Percentiles rank a stretch among this genome's conserved stretches.
Conservation (phyloP, 2,113 vertebrate genomes). For the Aegypius monachus region DNA sequence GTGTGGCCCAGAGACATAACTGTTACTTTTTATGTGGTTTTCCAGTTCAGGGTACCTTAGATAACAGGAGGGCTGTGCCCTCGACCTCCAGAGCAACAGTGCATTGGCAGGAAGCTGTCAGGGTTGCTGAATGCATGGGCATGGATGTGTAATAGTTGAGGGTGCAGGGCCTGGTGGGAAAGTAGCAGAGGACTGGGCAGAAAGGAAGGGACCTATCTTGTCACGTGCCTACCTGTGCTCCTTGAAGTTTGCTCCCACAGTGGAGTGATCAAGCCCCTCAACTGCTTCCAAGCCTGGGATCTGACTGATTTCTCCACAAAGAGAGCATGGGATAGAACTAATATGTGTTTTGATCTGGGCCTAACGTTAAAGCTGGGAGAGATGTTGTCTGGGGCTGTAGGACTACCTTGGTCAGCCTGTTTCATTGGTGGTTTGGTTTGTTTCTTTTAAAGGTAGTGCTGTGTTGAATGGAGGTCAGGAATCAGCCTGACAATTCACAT, state of each 20-base stretch:
- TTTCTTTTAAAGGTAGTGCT: not conserved
- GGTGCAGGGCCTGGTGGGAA: not conserved
- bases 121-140: not conserved
- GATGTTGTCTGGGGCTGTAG: not conserved
- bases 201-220: not conserved
- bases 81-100: accelerated
- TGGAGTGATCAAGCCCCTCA: not conserved
- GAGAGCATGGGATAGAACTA: not conserved
- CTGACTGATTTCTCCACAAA: not conserved
- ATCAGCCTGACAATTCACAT: not conserved
- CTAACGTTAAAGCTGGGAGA: not conserved
- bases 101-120: not conserved
- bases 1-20: not conserved
- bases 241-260: accelerated
- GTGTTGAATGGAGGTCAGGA: not conserved
- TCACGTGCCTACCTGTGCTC: not conserved
- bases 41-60: not conserved
- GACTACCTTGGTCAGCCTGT: not conserved
- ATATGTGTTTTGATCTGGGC: not conserved
- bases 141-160: accelerated
- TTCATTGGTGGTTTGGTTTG: not conserved
- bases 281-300: not conserved
- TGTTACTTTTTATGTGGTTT: not conserved
- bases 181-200: not conserved
- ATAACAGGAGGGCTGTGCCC: not conserved